phyloP scores from a whole-genome alignment of 2,113 vertebrate species.

The Chaetops frenatus region DNA sequence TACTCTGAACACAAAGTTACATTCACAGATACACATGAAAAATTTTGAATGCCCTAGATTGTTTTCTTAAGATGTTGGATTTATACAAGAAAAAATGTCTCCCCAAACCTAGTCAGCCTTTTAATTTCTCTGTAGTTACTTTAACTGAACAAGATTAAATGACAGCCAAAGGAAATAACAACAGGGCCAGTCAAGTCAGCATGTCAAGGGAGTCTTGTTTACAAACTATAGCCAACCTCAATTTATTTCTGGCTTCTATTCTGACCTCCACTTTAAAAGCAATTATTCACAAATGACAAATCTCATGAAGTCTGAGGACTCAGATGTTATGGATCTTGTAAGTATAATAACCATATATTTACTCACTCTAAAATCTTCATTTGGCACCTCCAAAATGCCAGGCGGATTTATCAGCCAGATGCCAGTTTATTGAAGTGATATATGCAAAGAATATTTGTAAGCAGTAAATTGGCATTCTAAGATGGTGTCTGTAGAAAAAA shows the following conservation, averaged over 20 bases:
- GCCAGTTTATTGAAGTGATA: neutral
- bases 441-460: conserved; percentile 4
- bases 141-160: neutral
- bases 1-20: neutral
- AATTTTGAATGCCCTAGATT: neutral
- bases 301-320: neutral
- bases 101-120: neutral
- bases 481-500: neutral
- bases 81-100: neutral
- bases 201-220: conserved; percentile 17
- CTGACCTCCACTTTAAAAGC: neutral
- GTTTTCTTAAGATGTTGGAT: neutral
- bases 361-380: neutral
- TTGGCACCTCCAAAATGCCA: neutral
- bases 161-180: neutral
- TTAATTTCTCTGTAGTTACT: neutral
- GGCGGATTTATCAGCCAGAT: neutral
- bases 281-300: neutral
- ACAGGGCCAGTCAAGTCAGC: neutral
- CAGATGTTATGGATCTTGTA: neutral
- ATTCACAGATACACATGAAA: neutral
- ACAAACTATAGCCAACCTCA: neutral
- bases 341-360: neutral
- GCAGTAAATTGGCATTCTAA: neutral
- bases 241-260: conserved; percentile 4